Conservation (phyloP, 2,888 invertebrate species). For the Himalopsyche tibetana region DNA sequence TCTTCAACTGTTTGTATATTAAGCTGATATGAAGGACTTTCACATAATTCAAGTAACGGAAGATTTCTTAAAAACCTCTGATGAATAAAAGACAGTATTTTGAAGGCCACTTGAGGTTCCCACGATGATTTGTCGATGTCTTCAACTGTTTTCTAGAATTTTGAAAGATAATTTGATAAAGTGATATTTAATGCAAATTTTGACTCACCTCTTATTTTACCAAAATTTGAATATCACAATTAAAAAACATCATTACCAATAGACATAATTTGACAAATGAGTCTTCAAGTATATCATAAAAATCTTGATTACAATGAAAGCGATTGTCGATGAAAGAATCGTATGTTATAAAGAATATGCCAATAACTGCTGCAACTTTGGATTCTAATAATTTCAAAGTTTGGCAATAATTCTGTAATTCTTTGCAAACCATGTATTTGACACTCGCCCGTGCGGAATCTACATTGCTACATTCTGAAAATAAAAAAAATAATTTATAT, state of each 20-base stretch:
- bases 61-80: background rate
- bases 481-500: no score
- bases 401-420: conserved; percentile 2
- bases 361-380: background rate
- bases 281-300: background rate
- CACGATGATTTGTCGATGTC: background rate
- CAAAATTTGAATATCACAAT: background rate
- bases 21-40: background rate
- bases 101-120: background rate
- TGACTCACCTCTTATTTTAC: background rate
- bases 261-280: background rate
- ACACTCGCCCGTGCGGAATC: background rate
- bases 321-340: background rate
- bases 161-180: background rate
- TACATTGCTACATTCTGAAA: no score
- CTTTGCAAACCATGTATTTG: background rate
- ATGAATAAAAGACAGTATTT: background rate
- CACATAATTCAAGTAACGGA: conserved; percentile 6
- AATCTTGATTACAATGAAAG: background rate
- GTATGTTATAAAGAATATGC: background rate
- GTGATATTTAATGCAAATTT: background rate
- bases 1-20: background rate
- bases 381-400: background rate
- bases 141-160: background rate
- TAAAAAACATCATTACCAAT: background rate